Evolutionary conservation across 2,888 invertebrate species (phyloP).

Genomic region (Drosophila lacicola): DNA sequence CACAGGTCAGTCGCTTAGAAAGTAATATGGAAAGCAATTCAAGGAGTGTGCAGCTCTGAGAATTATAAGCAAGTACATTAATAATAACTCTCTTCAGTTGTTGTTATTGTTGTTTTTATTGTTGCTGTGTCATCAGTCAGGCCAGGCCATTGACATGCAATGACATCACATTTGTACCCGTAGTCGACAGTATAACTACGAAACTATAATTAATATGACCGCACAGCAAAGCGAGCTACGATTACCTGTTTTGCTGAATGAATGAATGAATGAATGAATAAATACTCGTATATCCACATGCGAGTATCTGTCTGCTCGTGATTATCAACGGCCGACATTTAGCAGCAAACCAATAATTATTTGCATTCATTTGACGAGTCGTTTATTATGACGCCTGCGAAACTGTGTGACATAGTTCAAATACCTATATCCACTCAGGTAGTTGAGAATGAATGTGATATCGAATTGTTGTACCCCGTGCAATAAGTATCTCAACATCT

Average conservation of each 20-base stretch:
- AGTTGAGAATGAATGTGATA: constrained; percentile 3
- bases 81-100: constrained; percentile 47
- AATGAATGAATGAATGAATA: constrained; percentile 29
- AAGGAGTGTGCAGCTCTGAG: constrained; percentile 30
- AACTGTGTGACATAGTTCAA: constrained; percentile 20
- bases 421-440: constrained; percentile 14
- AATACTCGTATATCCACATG: constrained; percentile 13
- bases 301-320: constrained; percentile 22
- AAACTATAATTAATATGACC: constrained; percentile 62
- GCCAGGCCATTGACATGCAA: constrained; percentile 60
- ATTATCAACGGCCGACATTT: constrained; percentile 53
- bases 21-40: constrained; percentile 21
- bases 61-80: constrained; percentile 27
- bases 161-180: constrained; percentile 53
- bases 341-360: constrained; percentile 51
- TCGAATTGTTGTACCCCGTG: constrained; percentile 21
- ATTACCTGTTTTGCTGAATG: constrained; percentile 37
- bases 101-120: constrained; percentile 15
- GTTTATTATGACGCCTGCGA: constrained; percentile 38
- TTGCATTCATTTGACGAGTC: constrained; percentile 41
- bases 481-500: constrained; percentile 10
- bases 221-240: constrained; percentile 18
- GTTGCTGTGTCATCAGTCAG: constrained; percentile 45
- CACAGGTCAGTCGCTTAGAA: constrained; percentile 24
- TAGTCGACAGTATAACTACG: constrained; percentile 22